A percentile compares a stretch with the other conserved stretches of the same genome.
These are phyloP conservation scores for Drosophila meridiana DNA, from an alignment of 2,888 invertebrate species.

Conservation along the genomic window DNA sequence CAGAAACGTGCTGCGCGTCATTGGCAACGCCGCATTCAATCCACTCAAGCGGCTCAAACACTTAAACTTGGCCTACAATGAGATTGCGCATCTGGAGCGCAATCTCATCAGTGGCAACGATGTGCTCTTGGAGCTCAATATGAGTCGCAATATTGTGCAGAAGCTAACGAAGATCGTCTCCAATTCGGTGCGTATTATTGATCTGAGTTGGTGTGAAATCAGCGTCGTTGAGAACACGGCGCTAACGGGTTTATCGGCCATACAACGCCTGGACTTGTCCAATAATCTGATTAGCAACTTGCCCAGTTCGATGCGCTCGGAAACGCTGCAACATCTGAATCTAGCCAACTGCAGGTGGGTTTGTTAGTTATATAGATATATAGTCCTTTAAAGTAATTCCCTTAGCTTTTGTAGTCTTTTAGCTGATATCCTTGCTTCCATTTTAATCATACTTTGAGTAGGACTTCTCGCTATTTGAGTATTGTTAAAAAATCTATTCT, in stretches of 20 bases:
- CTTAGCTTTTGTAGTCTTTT: no score
- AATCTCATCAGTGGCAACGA: constrained; percentile 88
- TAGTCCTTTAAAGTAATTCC: background rate
- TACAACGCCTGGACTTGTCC: constrained; percentile 88
- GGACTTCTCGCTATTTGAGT: no score
- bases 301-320: constrained; percentile 88
- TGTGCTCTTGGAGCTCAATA: constrained; percentile 87
- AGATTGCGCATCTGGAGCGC: constrained; percentile 87
- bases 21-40: constrained; percentile 88
- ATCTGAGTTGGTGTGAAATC: constrained; percentile 89
- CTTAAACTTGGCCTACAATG: constrained; percentile 90
- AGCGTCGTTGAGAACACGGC: constrained; percentile 86
- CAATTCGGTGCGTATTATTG: constrained; percentile 87
- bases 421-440: no score
- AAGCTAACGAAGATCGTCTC: constrained; percentile 87
- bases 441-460: no score
- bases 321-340: constrained; percentile 87
- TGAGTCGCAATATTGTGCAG: constrained; percentile 89
- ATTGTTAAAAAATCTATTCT: no score
- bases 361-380: background rate
- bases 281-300: constrained; percentile 88
- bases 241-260: constrained; percentile 87
- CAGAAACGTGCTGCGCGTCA: constrained; percentile 87
- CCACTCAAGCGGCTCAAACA: constrained; percentile 87
- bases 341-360: constrained; percentile 83